These are phyloP conservation scores for Proteles cristata DNA, from an alignment of 2,113 vertebrate genomes.

Conservation along the genomic window DNA sequence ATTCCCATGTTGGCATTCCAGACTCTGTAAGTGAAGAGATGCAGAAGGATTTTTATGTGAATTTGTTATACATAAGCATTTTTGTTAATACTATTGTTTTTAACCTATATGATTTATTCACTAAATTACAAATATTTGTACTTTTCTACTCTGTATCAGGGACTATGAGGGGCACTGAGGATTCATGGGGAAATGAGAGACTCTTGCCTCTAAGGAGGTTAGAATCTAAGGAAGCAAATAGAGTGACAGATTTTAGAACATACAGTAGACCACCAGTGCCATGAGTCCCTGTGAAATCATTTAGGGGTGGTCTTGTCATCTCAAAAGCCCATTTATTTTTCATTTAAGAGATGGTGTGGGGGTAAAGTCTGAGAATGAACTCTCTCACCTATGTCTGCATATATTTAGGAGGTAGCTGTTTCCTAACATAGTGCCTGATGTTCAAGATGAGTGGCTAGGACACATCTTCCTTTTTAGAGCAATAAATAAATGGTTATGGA, in stretches of 20 bases:
- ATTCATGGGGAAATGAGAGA: neutral
- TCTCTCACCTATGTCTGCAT: neutral
- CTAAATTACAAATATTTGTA: neutral
- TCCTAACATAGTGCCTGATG: slow-evolving; percentile 11
- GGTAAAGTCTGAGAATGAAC: neutral
- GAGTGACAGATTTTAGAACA: neutral
- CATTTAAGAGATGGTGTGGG: neutral
- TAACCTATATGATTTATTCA: neutral
- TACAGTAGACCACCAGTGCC: neutral
- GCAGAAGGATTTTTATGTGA: neutral
- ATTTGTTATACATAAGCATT: neutral
- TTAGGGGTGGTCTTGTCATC: neutral
- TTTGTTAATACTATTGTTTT: neutral
- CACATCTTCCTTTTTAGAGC: slow-evolving; percentile 37
- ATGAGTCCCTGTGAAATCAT: neutral
- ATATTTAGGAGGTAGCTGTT: slow-evolving; percentile 1
- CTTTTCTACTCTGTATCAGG: neutral
- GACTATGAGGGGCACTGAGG: neutral
- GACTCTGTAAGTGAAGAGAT: neutral
- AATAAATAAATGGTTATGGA: neutral
- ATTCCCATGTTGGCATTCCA: neutral
- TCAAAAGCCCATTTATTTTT: neutral
- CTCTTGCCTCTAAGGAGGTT: neutral
- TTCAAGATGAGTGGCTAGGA: neutral
- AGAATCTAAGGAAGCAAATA: neutral